Conservation (phyloP, 2,113 vertebrate species). For the Nyctereutes procyonoides region DNA sequence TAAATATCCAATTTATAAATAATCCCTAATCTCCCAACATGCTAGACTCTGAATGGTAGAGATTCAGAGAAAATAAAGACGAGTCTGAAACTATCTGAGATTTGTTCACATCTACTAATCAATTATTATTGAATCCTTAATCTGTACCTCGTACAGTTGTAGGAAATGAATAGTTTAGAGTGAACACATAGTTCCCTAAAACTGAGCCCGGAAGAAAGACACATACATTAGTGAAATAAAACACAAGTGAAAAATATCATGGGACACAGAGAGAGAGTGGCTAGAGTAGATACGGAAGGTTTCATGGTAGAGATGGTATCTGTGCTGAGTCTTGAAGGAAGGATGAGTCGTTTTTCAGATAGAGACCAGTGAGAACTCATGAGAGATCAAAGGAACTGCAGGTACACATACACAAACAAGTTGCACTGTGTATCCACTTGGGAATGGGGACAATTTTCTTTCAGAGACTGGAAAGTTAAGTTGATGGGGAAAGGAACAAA, state of each 20-base stretch:
- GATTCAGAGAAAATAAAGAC: not conserved
- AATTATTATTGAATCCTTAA: not conserved
- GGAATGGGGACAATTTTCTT: not conserved
- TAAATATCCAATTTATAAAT: not conserved
- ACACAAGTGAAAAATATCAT: not conserved
- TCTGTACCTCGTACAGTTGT: not conserved
- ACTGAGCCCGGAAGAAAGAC: not conserved
- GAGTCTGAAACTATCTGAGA: not conserved
- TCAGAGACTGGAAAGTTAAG: not conserved
- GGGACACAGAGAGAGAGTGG: fast-evolving
- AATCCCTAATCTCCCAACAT: not conserved
- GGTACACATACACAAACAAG: not conserved
- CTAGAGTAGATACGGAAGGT: not conserved
- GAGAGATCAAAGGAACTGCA: too few relatives aligned
- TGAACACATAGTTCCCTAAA: not conserved
- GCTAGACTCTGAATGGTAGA: not conserved
- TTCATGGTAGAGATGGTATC: not conserved
- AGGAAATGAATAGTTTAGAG: not conserved
- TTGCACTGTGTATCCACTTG: not conserved
- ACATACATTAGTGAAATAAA: not conserved
- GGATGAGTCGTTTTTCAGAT: not conserved
- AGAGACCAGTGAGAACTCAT: not conserved
- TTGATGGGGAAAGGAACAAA: not conserved
- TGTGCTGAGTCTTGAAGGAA: not conserved
- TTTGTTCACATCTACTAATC: not conserved